Evolutionary conservation across 1,140 invertebrate genomes (phyloP).

Genomic region (Achroia grisella): DNA sequence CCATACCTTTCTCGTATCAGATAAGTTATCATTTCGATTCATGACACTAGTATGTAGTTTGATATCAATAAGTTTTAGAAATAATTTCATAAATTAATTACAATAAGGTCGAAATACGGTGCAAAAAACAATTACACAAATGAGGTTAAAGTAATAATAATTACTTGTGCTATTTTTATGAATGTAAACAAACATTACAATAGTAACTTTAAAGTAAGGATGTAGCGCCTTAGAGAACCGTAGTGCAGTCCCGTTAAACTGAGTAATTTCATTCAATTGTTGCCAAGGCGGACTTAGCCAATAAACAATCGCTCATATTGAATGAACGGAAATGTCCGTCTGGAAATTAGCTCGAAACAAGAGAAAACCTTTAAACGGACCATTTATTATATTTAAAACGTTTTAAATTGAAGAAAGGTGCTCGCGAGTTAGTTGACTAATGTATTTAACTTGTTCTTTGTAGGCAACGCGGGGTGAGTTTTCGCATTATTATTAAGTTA

Average conservation of each 20-base stretch:
- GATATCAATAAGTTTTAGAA: too few species aligned
- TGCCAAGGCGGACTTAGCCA: constrained; percentile 41
- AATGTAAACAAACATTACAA: neutral
- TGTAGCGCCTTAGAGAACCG: constrained; percentile 15
- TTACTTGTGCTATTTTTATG: neutral
- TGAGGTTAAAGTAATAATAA: neutral
- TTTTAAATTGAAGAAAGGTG: constrained; percentile 48
- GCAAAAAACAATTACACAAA: neutral
- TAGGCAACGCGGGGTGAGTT: neutral
- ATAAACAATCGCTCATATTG: constrained; percentile 70
- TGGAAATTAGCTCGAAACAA: constrained; percentile 65
- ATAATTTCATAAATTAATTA: neutral
- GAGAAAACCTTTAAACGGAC: constrained; percentile 63
- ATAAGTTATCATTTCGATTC: too few species aligned
- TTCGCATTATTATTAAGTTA: constrained; percentile 30
- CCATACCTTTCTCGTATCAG: too few species aligned
- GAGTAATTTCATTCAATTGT: constrained; percentile 65
- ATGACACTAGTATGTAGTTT: too few species aligned
- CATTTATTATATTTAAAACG: constrained; percentile 64
- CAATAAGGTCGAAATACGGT: neutral
- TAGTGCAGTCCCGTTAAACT: constrained; percentile 52
- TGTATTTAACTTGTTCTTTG: constrained; percentile 48
- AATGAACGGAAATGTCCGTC: constrained; percentile 70
- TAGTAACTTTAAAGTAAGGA: neutral
- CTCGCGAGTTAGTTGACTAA: constrained; percentile 29